A percentile compares a stretch with the other conserved stretches of the same genome.
phyloP scores from a whole-genome alignment of 2,888 invertebrate genomes.

The Chesias legatella region DNA sequence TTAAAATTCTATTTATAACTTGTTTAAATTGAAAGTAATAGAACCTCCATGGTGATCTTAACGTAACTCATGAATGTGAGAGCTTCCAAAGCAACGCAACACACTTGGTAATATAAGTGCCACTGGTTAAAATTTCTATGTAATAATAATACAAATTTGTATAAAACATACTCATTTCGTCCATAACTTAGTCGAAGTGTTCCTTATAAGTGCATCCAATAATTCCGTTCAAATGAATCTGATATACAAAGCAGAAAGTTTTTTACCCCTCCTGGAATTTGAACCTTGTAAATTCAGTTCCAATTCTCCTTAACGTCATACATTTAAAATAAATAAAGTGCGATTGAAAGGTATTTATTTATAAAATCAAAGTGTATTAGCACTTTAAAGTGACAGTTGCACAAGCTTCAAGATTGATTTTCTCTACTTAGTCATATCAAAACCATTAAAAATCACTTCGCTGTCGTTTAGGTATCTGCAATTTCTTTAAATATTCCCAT shows the following conservation, averaged over 20 bases:
- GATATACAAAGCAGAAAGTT: constrained; percentile 6
- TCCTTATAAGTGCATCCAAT: constrained; percentile 3
- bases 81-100: constrained; percentile 5
- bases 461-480: too few species aligned
- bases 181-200: neutral
- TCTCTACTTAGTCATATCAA: too few species aligned
- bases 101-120: constrained; percentile 6
- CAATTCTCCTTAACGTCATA: too few species aligned
- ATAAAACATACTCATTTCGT: constrained; percentile 6
- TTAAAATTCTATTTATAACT: too few species aligned
- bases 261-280: neutral
- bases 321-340: too few species aligned
- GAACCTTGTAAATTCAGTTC: constrained; percentile 2
- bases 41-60: too few species aligned
- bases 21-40: too few species aligned
- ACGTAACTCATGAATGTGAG: constrained; percentile 4
- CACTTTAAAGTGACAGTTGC: too few species aligned
- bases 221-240: constrained; percentile 2
- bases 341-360: too few species aligned
- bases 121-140: neutral
- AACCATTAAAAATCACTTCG: too few species aligned
- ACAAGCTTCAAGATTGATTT: constrained; percentile 10
- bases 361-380: too few species aligned
- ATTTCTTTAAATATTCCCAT: too few species aligned
- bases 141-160: constrained; percentile 3